Percentiles rank a stretch among this genome's conserved stretches.
phyloP scores from a whole-genome alignment of 2,888 invertebrate species.

The Ephialtes manifestator region DNA sequence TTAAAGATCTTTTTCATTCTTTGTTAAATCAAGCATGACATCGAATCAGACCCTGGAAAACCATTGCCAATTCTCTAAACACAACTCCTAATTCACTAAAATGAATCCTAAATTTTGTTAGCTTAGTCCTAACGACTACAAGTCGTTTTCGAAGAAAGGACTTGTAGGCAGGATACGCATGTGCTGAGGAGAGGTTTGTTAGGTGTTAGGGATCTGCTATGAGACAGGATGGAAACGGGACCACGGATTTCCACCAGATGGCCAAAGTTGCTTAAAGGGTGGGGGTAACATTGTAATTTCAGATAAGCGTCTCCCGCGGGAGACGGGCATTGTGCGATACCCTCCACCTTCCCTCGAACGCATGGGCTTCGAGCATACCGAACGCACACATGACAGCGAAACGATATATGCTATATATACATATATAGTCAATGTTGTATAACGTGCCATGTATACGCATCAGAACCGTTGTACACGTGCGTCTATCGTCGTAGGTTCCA shows the following conservation, averaged over 20 bases:
- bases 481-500: constrained; percentile 21
- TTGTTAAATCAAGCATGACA: too few relatives aligned
- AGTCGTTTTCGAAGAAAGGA: not conserved
- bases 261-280: constrained; percentile 66
- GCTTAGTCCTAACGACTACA: not conserved
- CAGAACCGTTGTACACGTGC: constrained; percentile 10
- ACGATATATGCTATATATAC: constrained; percentile 1
- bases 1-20: too few relatives aligned
- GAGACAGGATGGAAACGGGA: constrained; percentile 29
- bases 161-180: not conserved
- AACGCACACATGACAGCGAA: constrained; percentile 12
- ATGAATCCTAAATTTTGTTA: too few relatives aligned
- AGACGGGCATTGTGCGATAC: constrained; percentile 83
- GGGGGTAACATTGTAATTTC: constrained; percentile 85
- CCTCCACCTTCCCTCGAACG: constrained; percentile 65
- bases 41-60: too few relatives aligned
- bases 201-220: not conserved
- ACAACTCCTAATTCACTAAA: too few relatives aligned
- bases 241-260: constrained; percentile 78
- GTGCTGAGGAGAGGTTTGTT: constrained; percentile 9
- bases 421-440: constrained; percentile 1
- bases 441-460: not conserved
- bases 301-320: constrained; percentile 85
- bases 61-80: too few relatives aligned
- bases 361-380: constrained; percentile 33